Percentiles rank a stretch among this genome's conserved stretches.
Conservation (phyloP, 2,888 invertebrate genomes). For the Spodoptera exigua region DNA sequence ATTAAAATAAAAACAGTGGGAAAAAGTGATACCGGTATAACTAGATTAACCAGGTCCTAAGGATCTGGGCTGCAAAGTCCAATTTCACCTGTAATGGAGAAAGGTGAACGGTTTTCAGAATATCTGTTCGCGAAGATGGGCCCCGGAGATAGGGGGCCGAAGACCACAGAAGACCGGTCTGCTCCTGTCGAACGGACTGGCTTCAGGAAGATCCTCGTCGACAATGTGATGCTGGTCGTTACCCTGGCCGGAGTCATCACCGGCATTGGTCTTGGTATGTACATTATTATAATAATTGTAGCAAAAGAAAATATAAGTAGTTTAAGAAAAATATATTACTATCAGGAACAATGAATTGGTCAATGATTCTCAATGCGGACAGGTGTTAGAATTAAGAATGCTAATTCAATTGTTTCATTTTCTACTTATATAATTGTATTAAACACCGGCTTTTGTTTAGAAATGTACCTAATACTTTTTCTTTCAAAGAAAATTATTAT, state of each 20-base stretch:
- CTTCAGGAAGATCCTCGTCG: slow-evolving; percentile 91
- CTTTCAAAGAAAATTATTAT: too few relatives aligned
- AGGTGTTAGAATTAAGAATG: too few relatives aligned
- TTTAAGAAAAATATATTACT: too few relatives aligned
- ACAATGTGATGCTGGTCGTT: slow-evolving; percentile 94
- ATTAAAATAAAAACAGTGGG: slow-evolving; percentile 28
- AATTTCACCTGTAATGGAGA: slow-evolving; percentile 88
- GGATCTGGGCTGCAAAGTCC: slow-evolving; percentile 70
- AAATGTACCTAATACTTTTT: too few relatives aligned
- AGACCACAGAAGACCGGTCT: slow-evolving; percentile 90
- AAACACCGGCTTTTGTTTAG: background rate
- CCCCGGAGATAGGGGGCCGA: slow-evolving; percentile 90
- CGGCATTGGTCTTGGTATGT: slow-evolving; percentile 92
- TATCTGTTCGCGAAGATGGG: slow-evolving; percentile 95
- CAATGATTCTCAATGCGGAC: too few relatives aligned
- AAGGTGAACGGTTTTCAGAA: slow-evolving; percentile 92
- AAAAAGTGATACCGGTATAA: slow-evolving; percentile 25
- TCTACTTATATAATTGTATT: background rate
- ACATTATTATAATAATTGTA: too few relatives aligned
- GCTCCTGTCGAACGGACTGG: slow-evolving; percentile 91
- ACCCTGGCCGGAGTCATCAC: slow-evolving; percentile 94
- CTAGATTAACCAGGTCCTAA: slow-evolving; percentile 58
- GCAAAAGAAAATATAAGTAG: too few relatives aligned
- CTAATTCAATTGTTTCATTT: slow-evolving; percentile 17
- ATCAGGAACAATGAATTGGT: too few relatives aligned